Percentiles rank a stretch among this genome's conserved stretches.
phyloP scores from a whole-genome alignment of 2,888 invertebrate species.

The Periphyllus acericola region DNA sequence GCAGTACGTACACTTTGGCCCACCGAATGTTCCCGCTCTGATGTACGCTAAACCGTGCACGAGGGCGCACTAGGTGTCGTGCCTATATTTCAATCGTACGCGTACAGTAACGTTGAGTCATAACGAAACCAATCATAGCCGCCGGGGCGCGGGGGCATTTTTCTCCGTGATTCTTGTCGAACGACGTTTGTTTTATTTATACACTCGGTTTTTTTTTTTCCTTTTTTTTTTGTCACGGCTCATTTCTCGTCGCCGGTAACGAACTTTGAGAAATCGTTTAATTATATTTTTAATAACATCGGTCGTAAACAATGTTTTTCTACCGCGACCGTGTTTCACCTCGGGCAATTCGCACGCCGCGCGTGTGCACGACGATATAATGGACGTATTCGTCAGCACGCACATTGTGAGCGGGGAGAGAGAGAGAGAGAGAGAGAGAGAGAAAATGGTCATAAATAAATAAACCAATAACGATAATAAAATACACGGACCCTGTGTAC shows the following conservation, averaged over 20 bases:
- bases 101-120: not conserved
- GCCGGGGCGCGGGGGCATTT: not conserved
- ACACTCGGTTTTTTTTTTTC: no score
- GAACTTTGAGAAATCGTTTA: conserved; percentile 17
- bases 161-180: not conserved
- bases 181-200: not conserved
- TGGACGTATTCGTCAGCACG: conserved; percentile 16
- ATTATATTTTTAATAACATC: conserved; percentile 8
- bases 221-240: conserved; percentile 27
- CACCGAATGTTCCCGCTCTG: no score
- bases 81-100: no score
- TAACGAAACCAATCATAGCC: not conserved
- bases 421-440: no score
- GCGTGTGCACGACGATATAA: not conserved
- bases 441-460: conserved; percentile 9
- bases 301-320: conserved; percentile 3
- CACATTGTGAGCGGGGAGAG: not conserved
- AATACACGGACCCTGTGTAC: not conserved
- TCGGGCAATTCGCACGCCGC: conserved; percentile 1
- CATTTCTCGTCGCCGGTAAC: conserved; percentile 11
- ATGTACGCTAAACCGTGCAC: no score
- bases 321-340: not conserved
- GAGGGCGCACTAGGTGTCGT: no score
- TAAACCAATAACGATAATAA: not conserved
- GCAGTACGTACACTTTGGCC: no score